Base-by-base conservation (phyloP, 2,888 invertebrate genomes). In the Uloborus plumipes region DNA sequence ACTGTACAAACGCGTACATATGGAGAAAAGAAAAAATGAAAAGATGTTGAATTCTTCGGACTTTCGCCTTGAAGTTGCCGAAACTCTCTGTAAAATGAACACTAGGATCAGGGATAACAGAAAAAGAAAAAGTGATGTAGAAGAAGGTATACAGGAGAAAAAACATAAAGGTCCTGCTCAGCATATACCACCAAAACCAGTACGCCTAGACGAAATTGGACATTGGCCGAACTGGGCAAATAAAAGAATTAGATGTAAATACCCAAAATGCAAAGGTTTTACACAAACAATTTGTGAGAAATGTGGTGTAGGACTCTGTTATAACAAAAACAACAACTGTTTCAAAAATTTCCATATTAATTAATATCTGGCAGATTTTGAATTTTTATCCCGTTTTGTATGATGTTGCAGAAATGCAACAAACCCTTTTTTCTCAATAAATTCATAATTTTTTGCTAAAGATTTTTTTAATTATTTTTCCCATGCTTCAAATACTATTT, bases 1-100 rank as follows among this genome's bases (percentile, higher is more conserved):
- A 47, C 64, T 85, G 51, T 85, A 79, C 70, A 70, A 72, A 50
- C 66, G 55, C 53, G 61, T 61, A 4, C 22, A 22, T 22, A 26
- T 26, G 7, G 20, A 13, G 26, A 20, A 14, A 20, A 4, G 26
- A 61, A 1, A 20, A 61, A 61, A 3, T 20, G 26, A 64, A 6
- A 55, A 55, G 16, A 6, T 55, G n/a, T 15, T 55, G 14, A 20
- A 18, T 55, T 55, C 4, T 9, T 6, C n/a, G 6, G 18, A 55
- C 18, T 55, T 55, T 20, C n/a, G 9, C 11, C 55, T 55, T 55
- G 15, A 55, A 15, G 18, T 18, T 55, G 16, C 55, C 1, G 39
- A 6, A 39, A 39, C 39, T 39, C n/a, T n/a, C 55, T 26, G 26
- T 26, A 26, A 26, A 26, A 26, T 26, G 26, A 26, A 26, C 26